Evolutionary conservation across 2,888 invertebrate species (phyloP).

Genomic region (Caenorhabditis sp.): DNA sequence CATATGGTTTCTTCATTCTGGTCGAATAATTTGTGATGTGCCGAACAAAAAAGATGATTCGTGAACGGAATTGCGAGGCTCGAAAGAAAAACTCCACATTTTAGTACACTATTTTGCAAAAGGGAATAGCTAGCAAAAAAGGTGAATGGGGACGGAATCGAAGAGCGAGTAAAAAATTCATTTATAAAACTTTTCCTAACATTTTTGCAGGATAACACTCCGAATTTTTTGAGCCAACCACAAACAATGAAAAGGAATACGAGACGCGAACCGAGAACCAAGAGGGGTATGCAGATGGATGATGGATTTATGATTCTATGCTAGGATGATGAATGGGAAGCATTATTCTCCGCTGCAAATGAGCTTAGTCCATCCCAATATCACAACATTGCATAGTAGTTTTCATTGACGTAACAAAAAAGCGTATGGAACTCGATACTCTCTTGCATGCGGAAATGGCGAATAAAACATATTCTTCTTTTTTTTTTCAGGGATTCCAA

Average conservation of each 20-base stretch:
- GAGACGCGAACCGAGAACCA: neutral
- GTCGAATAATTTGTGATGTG: neutral
- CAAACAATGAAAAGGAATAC: neutral
- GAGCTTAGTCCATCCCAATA: neutral
- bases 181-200: constrained; percentile 26
- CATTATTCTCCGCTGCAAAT: neutral
- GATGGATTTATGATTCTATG: constrained; percentile 38
- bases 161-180: constrained; percentile 22
- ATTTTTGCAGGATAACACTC: constrained; percentile 7
- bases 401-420: neutral
- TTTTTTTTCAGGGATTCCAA: neutral
- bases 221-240: neutral
- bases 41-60: neutral
- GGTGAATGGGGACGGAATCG: constrained; percentile 29
- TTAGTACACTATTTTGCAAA: constrained; percentile 2
- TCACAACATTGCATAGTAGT: neutral
- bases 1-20: constrained; percentile 14
- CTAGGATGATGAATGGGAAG: constrained; percentile 6
- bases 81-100: neutral
- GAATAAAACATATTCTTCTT: neutral
- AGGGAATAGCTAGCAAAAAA: constrained; percentile 29
- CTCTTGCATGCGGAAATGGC: neutral
- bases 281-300: constrained; percentile 21
- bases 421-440: constrained; percentile 23
- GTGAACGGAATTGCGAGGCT: neutral